Conservation (phyloP, 2,113 vertebrate species). For the Nibea albiflora region DNA sequence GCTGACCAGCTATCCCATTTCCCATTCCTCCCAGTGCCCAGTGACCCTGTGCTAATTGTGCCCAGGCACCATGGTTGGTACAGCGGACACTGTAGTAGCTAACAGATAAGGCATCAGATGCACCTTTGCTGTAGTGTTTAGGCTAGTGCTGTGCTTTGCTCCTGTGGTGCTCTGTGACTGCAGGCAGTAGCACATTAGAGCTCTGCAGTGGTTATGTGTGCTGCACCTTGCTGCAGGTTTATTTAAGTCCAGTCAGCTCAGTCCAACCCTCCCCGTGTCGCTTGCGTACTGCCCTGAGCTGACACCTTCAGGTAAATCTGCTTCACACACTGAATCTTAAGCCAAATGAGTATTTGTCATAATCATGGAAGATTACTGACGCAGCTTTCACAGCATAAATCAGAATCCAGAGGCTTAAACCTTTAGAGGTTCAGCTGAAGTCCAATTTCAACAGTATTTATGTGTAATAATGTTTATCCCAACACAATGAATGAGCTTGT, state of each 20-base stretch:
- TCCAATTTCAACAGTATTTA: slow-evolving; percentile 14
- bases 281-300: slow-evolving; percentile 32
- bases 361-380: slow-evolving; percentile 23
- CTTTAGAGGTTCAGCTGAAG: slow-evolving; percentile 27
- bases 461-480: slow-evolving; percentile 34
- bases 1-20: slow-evolving; percentile 90
- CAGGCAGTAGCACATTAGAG: slow-evolving; percentile 19
- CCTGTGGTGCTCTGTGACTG: slow-evolving; percentile 46
- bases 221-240: slow-evolving; percentile 49
- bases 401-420: slow-evolving; percentile 19
- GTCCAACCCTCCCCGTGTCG: slow-evolving; percentile 20
- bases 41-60: slow-evolving; percentile 86
- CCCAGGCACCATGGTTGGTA: slow-evolving; percentile 94
- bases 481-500: slow-evolving; percentile 34
- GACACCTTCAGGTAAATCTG: slow-evolving; percentile 47
- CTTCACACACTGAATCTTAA: slow-evolving; percentile 28
- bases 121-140: slow-evolving; percentile 51
- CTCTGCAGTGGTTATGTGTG: slow-evolving; percentile 40
- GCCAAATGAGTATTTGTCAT: slow-evolving; percentile 30
- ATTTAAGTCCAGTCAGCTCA: slow-evolving; percentile 34
- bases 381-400: slow-evolving; percentile 5
- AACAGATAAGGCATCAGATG: slow-evolving; percentile 28
- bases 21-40: slow-evolving; percentile 89
- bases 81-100: slow-evolving; percentile 48
- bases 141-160: slow-evolving; percentile 54